Percentiles rank a stretch among this genome's conserved stretches.
Evolutionary conservation across 2,113 vertebrate species (phyloP).

Genomic region (Fulica atra): DNA sequence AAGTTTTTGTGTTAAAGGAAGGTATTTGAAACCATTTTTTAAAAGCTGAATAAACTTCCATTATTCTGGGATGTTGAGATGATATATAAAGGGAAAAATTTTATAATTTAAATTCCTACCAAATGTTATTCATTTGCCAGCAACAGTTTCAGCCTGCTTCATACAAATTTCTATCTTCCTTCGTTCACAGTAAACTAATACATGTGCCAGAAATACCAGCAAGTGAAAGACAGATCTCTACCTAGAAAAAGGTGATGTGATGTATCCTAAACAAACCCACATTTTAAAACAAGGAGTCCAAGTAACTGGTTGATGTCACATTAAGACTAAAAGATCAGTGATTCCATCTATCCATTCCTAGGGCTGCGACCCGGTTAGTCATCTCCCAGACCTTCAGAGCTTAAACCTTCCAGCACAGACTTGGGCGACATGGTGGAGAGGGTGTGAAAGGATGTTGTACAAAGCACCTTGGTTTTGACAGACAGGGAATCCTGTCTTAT

Average conservation of each 20-base stretch:
- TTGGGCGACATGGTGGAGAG: background rate
- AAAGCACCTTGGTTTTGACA: background rate
- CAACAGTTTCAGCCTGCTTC: background rate
- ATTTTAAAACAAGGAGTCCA: background rate
- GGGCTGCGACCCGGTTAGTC: background rate
- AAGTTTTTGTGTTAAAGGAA: background rate
- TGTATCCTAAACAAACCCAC: background rate
- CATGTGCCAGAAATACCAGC: background rate
- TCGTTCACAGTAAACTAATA: background rate
- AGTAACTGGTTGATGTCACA: background rate
- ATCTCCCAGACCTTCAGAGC: background rate
- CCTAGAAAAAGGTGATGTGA: background rate
- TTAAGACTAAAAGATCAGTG: background rate
- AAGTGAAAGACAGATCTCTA: background rate
- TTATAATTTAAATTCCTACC: background rate
- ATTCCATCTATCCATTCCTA: background rate
- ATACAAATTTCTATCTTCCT: background rate
- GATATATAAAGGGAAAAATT: background rate
- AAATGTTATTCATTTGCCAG: background rate
- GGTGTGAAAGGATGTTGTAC: fast-evolving
- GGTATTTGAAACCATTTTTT: background rate
- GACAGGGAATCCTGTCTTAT: background rate
- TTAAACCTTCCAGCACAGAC: background rate
- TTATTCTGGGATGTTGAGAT: background rate
- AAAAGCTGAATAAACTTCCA: background rate